Percentiles rank a stretch among this genome's conserved stretches.
These are phyloP conservation scores for Gasterosteus nipponicus DNA, from an alignment of 2,113 vertebrate species.

Conservation along the genomic window DNA sequence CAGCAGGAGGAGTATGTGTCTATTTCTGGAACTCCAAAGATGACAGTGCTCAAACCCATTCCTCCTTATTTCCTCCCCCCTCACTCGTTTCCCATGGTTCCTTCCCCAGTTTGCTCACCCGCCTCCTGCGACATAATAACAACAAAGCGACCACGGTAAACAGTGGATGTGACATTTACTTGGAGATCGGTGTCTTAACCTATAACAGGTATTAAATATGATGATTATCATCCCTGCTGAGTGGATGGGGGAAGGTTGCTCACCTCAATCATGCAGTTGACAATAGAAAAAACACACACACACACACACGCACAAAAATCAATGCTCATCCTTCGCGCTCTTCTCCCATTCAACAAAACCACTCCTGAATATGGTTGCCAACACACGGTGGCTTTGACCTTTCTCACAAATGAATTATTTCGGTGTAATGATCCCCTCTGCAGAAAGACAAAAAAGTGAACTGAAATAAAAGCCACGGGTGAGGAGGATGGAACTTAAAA, in stretches of 20 bases:
- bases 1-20: conserved; percentile 38
- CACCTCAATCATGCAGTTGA: conserved; percentile 63
- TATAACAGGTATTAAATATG: conserved; percentile 66
- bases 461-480: conserved; percentile 63
- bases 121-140: conserved; percentile 52
- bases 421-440: conserved; percentile 78
- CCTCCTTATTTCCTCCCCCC: conserved; percentile 7
- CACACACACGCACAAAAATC: conserved; percentile 33
- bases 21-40: conserved; percentile 78
- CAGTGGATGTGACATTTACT: conserved; percentile 66
- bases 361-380: conserved; percentile 63
- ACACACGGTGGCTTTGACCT: conserved; percentile 76
- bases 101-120: conserved; percentile 2
- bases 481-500: conserved; percentile 32
- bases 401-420: conserved; percentile 80
- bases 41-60: conserved; percentile 54
- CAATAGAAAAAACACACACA: conserved; percentile 33
- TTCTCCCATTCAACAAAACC: conserved; percentile 25
- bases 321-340: conserved; percentile 40
- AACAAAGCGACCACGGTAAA: conserved; percentile 58
- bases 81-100: neutral
- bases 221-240: conserved; percentile 63
- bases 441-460: conserved; percentile 66
- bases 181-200: conserved; percentile 59
- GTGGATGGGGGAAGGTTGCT: conserved; percentile 40